phyloP scores from a whole-genome alignment of 2,113 vertebrate genomes.

The Pimephales promelas region DNA sequence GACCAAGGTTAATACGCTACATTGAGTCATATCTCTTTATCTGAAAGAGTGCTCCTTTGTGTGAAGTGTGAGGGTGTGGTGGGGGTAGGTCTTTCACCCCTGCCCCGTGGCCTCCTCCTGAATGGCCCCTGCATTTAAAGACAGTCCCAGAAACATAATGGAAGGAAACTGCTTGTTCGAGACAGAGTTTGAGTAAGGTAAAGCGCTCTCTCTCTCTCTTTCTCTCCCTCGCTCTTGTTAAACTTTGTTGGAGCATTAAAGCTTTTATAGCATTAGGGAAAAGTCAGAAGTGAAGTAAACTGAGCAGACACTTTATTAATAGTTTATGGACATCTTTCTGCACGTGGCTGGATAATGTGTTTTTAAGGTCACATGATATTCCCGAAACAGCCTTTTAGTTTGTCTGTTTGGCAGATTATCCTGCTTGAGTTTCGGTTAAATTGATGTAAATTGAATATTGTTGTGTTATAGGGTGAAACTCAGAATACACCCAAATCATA shows the following conservation, averaged over 20 bases:
- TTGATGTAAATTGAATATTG: neutral
- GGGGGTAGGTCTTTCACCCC: neutral
- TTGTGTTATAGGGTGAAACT: neutral
- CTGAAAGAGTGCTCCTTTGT: neutral
- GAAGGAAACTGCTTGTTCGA: neutral
- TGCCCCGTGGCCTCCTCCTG: neutral
- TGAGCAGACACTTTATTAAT: conserved; percentile 22
- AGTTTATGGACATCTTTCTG: conserved; percentile 27
- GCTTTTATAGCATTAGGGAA: neutral
- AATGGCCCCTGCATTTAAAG: conserved; percentile 22
- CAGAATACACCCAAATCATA: neutral
- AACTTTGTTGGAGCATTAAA: neutral
- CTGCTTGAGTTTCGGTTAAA: neutral
- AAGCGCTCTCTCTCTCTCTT: too few species aligned
- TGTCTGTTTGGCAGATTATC: neutral
- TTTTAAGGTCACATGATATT: neutral
- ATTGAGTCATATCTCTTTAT: neutral
- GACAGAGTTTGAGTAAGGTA: neutral
- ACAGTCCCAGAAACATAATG: conserved; percentile 41
- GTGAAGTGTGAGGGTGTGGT: neutral
- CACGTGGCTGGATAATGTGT: conserved; percentile 3
- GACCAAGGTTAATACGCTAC: neutral
- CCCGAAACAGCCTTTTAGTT: neutral
- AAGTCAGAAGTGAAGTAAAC: neutral
- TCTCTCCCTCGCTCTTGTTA: neutral